Evolutionary conservation across 2,797 vertebrate species (phyloP).

Genomic region (Sciurus vulgaris): DNA sequence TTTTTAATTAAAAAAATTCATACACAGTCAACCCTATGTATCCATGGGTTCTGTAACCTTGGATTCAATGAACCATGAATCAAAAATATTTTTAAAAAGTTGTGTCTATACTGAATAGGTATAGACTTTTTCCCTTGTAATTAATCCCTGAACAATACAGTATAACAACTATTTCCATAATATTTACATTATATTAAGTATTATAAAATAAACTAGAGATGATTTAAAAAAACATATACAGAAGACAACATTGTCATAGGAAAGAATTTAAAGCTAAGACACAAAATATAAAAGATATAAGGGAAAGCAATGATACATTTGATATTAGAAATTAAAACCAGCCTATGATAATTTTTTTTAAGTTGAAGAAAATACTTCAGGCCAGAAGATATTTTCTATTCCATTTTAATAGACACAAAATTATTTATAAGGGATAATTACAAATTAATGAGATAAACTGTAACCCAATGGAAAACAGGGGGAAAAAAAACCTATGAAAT

Average conservation of each 20-base stretch:
- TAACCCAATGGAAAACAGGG: neutral
- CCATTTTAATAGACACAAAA: conserved; percentile 15
- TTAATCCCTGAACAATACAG: no score
- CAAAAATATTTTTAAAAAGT: no score
- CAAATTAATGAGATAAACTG: neutral
- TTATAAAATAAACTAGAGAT: no score
- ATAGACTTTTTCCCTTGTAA: no score
- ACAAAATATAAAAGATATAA: neutral
- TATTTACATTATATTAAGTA: no score
- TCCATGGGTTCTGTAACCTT: no score
- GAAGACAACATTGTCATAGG: neutral
- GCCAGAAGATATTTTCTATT: neutral
- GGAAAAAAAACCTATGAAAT: neutral
- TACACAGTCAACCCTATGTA: no score
- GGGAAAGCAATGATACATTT: neutral
- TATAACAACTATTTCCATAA: no score
- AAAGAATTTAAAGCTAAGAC: conserved; percentile 17
- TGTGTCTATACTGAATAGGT: no score
- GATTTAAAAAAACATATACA: conserved; percentile 1
- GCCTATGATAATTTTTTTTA: neutral
- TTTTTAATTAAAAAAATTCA: no score
- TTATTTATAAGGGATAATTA: neutral
- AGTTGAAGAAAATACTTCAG: neutral
- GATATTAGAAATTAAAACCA: conserved; percentile 49
- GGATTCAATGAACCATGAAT: no score